phyloP scores from a whole-genome alignment of 92 coral and sea anemone genomes.

The Actinostola sp. region DNA sequence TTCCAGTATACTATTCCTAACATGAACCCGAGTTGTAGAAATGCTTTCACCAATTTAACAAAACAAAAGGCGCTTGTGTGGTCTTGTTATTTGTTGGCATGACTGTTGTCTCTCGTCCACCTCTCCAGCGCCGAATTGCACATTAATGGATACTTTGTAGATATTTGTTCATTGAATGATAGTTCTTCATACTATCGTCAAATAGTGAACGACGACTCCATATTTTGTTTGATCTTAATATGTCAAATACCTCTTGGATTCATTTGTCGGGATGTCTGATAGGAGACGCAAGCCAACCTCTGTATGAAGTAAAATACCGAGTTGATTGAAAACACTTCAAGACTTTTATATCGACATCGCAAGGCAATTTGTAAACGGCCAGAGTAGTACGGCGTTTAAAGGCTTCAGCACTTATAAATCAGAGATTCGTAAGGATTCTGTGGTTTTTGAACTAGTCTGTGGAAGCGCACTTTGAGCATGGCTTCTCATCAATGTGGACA shows the following conservation, averaged over 20 bases:
- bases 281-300: conserved; percentile 1
- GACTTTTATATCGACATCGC: conserved; percentile 2
- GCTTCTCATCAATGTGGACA: no score
- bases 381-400: not conserved
- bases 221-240: not conserved
- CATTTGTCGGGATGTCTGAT: not conserved
- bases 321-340: conserved; percentile 3
- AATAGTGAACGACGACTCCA: not conserved
- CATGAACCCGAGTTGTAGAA: no score
- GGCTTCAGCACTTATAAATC: not conserved
- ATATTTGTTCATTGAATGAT: no score
- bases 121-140: no score
- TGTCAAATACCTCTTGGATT: conserved; percentile 18
- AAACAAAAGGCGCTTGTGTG: no score
- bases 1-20: no score
- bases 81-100: no score
- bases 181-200: not conserved
- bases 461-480: no score
- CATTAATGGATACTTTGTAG: no score
- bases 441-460: no score
- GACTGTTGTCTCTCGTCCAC: no score
- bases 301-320: conserved; percentile 12
- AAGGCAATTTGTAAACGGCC: not conserved
- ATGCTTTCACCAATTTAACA: no score
- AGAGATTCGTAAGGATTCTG: conserved; percentile 21